Evolutionary conservation across 2,888 invertebrate species (phyloP).

Genomic region (Nysson spinosus): DNA sequence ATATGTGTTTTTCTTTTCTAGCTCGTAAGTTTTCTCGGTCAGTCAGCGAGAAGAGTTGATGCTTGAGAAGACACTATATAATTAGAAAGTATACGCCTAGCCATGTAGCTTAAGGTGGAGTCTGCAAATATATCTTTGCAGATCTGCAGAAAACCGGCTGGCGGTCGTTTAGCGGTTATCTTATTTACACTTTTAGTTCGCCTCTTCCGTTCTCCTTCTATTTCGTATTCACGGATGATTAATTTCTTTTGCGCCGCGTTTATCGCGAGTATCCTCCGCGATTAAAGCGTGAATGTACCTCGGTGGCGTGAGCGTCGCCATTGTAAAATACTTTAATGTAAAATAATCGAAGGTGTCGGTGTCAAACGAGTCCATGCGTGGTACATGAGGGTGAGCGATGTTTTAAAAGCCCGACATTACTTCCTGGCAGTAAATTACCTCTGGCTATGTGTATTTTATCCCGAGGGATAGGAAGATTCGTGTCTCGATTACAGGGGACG

Average conservation of each 20-base stretch:
- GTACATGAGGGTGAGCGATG: background rate
- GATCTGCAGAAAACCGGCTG: constrained; percentile 26
- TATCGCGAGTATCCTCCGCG: too few relatives aligned
- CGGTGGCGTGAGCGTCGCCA: too few relatives aligned
- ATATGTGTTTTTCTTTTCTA: background rate
- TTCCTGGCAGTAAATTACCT: constrained; percentile 2
- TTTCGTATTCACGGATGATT: too few relatives aligned
- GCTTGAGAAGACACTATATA: constrained; percentile 52
- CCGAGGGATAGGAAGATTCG: constrained; percentile 44
- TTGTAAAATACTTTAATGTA: too few relatives aligned
- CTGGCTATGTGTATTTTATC: constrained; percentile 12
- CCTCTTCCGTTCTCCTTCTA: constrained; percentile 8
- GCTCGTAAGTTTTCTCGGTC: constrained; percentile 40
- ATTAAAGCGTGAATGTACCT: too few relatives aligned
- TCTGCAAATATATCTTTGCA: constrained; percentile 41
- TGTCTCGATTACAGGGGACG: constrained; percentile 56
- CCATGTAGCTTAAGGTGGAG: constrained; percentile 55
- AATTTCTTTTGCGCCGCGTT: too few relatives aligned
- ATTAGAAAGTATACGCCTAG: constrained; percentile 55
- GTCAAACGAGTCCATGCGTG: background rate
- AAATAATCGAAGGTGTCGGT: too few relatives aligned
- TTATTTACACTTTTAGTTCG: constrained; percentile 41
- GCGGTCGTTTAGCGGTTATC: constrained; percentile 26
- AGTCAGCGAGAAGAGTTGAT: constrained; percentile 49
- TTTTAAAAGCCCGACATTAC: background rate